Evolutionary conservation across 2,113 vertebrate species (phyloP), one percentile per base, ranked within the genome.

Genomic region (Ciconia boyciana): DNA sequence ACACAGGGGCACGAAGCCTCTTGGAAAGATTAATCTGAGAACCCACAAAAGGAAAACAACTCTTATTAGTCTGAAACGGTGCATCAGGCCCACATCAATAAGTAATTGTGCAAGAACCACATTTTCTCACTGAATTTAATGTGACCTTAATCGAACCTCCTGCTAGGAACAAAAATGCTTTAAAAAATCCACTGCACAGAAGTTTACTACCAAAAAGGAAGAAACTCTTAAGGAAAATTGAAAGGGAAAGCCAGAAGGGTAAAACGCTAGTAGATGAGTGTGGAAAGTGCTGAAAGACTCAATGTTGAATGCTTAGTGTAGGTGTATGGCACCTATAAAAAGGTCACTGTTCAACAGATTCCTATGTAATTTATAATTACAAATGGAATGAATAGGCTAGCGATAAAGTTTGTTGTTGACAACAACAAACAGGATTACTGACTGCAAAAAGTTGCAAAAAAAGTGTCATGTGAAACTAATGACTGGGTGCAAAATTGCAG

Each of bases 11-110:
- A 83, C 1, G 6, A 68, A 90, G 14, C 5, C 18, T 93, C 60
- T 72, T 79, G 44, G 61, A 94, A 94, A 91, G 70, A 95, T 90
- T 91, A 65, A 87, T 93, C 66, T 80, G 78, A 87, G 66, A 90
- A 85, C 18, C 9, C 44, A 61, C 70, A 57, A 85, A 96, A 90
- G 74, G 34, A 71, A 76, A 84, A 84, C 36, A 76, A 32, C 55
- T 80, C 60, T 62, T 90, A 82, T 70, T 92, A 84, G 65, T 81
- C 86, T 89, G 83, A 87, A 90, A 36, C 0, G 0, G 49, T 72
- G 49, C 58, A 44, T 78, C 76, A 91, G 60, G 11, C 48, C 64
- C 64, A 81, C 76, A 89, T 96, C 89, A 96, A 75, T 95, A 96
- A 96, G 48, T 72, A 93, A 91, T 61, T 82, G 83, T 71, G 39